A percentile compares a stretch with the other conserved stretches of the same genome.
Conservation (phyloP, 2,113 vertebrate genomes). For the Vireo altiloquus region DNA sequence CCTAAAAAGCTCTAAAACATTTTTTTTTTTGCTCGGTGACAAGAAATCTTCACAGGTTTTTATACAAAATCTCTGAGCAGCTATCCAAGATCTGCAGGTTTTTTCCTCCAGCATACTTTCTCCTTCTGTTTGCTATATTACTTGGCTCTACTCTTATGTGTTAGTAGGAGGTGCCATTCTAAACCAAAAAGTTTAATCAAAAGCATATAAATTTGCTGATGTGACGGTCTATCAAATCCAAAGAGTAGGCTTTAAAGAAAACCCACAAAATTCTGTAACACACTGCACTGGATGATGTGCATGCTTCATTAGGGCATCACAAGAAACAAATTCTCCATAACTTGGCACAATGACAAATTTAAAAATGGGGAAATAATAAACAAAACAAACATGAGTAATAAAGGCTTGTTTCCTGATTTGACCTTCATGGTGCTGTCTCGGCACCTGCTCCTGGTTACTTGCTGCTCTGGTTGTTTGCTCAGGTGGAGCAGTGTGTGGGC, state of each 20-base stretch:
- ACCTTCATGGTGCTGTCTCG: not conserved
- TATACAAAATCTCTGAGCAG: slow-evolving; percentile 15
- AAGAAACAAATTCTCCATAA: not conserved
- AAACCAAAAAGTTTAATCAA: slow-evolving; percentile 7
- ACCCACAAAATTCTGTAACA: not conserved
- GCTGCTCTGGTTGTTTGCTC: not conserved
- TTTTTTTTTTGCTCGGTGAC: not conserved
- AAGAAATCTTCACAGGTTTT: slow-evolving; percentile 44
- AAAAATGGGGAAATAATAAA: not conserved
- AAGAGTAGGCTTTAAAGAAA: not conserved
- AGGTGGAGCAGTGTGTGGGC: not conserved
- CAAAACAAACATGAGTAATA: not conserved
- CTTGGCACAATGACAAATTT: not conserved
- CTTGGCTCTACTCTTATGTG: slow-evolving; percentile 7
- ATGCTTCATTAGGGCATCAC: not conserved
- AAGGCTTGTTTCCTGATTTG: not conserved
- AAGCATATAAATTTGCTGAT: slow-evolving; percentile 14
- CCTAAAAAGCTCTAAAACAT: not conserved
- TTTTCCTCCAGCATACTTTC: not conserved
- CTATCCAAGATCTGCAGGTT: not conserved
- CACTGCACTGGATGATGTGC: not conserved
- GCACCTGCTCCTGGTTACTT: not conserved
- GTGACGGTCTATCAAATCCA: not conserved
- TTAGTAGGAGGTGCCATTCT: slow-evolving; percentile 7
- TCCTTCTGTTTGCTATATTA: slow-evolving; percentile 2